Evolutionary conservation across 2,797 vertebrate genomes (phyloP), one percentile per base, ranked within the genome.

Genomic region (Brotogeris chrysoptera): DNA sequence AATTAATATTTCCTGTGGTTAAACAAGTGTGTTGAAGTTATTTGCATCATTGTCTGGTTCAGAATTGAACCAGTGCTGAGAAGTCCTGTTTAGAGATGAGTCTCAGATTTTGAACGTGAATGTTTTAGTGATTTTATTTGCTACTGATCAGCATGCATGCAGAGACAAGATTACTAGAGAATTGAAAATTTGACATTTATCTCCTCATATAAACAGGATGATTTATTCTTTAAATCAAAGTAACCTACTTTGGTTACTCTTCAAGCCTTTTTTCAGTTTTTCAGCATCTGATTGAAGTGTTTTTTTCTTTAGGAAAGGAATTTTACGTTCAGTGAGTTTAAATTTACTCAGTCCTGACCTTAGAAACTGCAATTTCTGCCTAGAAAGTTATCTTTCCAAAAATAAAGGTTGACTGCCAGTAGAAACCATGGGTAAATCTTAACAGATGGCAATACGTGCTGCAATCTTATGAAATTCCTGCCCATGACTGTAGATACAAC

Each of bases 191-290:
- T 96, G 57, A 96, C 80, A 89, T 95, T 92, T 61, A 86, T 88
- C 74, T 91, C 30, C 72, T 94, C 57, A 38, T 68, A 74, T 87
- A 92, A 92, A 94, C 61, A 36, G 60, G 90, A 88, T 65, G 14
- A 87, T 82, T 95, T 93, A 80, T 95, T 95, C 57, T 94, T 88
- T 43, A 87, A 94, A 94, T 90, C 41, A 77, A 92, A 95, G 34
- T 74, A 93, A 88, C 83, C 63, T 84, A 77, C 46, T 95, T 87
- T 53, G 27, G 73, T 82, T 95, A 46, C 44, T 76, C 65, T 73
- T 70, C 91, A 83, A 90, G 36, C 27, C 43, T 78, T 81, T 74
- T 44, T 70, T 28, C 7, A 15, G 49, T 24, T 76, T 82, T 61
- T 60, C 23, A 73, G 16, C 14, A 43, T 59, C 30, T 87, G 68